phyloP scores from a whole-genome alignment of 2,113 vertebrate genomes.

The Apeltes quadracus region DNA sequence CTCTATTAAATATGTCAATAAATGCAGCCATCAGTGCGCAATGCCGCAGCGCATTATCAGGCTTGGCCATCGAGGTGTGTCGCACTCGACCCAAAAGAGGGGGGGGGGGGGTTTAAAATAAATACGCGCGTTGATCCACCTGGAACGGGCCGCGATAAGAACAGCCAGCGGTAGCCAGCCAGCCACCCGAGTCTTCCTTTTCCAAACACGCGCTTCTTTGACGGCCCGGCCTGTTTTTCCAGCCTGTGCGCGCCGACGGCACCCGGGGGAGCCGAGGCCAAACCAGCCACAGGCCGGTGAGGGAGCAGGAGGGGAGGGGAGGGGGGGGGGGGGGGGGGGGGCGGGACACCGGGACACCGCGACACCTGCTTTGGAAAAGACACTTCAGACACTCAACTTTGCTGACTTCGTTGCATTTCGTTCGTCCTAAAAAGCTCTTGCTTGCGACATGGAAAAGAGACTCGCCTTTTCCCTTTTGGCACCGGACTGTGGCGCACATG shows the following conservation, averaged over 20 bases:
- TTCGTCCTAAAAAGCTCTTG: slow-evolving; percentile 70
- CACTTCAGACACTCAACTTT: slow-evolving; percentile 70
- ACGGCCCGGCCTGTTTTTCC: slow-evolving; percentile 94
- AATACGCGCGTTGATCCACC: slow-evolving; percentile 81
- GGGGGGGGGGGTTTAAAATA: slow-evolving; percentile 77
- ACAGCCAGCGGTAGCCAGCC: slow-evolving; percentile 92
- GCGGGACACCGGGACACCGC: no score
- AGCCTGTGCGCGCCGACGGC: slow-evolving; percentile 85
- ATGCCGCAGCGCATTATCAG: slow-evolving; percentile 64
- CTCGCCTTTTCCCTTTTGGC: slow-evolving; percentile 76
- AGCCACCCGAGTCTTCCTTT: slow-evolving; percentile 94
- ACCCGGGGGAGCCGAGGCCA: slow-evolving; percentile 81
- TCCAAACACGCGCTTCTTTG: slow-evolving; percentile 92
- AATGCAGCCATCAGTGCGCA: slow-evolving; percentile 61
- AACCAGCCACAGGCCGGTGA: slow-evolving; percentile 50
- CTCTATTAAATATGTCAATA: slow-evolving; percentile 71
- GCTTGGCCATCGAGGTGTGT: slow-evolving; percentile 79
- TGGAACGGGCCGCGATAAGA: slow-evolving; percentile 92
- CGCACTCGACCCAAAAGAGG: slow-evolving; percentile 54
- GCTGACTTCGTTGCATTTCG: slow-evolving; percentile 73
- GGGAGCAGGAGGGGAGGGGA: slow-evolving; percentile 38
- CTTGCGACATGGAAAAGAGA: slow-evolving; percentile 72
- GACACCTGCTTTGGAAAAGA: slow-evolving; percentile 86
- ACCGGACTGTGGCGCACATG: slow-evolving; percentile 57
- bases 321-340: slow-evolving; percentile 32